Base-by-base conservation (phyloP, 1,140 invertebrate species). In the Nixonia krombeini region DNA sequence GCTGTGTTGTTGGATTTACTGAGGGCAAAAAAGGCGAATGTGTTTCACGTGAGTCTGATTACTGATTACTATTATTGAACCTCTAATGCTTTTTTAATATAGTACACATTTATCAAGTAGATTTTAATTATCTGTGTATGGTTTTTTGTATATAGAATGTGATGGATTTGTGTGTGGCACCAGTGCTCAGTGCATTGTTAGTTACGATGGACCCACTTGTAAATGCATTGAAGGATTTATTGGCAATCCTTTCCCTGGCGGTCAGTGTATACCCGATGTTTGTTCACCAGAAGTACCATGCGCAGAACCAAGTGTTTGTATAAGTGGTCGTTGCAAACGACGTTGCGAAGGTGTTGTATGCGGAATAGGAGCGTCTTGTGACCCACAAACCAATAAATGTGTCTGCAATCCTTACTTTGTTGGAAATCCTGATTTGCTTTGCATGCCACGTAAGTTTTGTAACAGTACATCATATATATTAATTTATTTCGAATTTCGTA, bases 161-260 rank as follows among this genome's bases (percentile, higher is more conserved):
- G 90, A 94, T 51, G 90, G 90, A 29, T 90, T 93, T 59, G 87
- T 91, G 25, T 97, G 95, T 78, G 94, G 91, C 1, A 74, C 86
- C n/a, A 93, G 92, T 69, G 94, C 94, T 1, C 90, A 93, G 44
- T 97, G 95, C 78, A 93, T 95, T 46, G 91, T 94, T n/a, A 93
- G 93, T 16, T 89, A 90, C 47, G 87, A 89, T 25, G 95, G 94
- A 15, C 93, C 94, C 9, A 95, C 94, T 1, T 97, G 95, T 76
- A 92, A 93, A 76, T 97, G 95, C 74, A 87, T 91, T 2, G 91
- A 93, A 78, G 94, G 94, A 25, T 93, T 91, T 75, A 89, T 91
- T 29, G 95, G 95, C 1, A 96, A 96, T 85, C 94, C 95, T 12
- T 96, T 96, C 86, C 93, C 94, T 4, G 95, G 95, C 18, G 95